Evolutionary conservation across 2,113 vertebrate species (phyloP), one percentile per base, ranked within the genome.

Genomic region (Mesoclemmys tuberculata): DNA sequence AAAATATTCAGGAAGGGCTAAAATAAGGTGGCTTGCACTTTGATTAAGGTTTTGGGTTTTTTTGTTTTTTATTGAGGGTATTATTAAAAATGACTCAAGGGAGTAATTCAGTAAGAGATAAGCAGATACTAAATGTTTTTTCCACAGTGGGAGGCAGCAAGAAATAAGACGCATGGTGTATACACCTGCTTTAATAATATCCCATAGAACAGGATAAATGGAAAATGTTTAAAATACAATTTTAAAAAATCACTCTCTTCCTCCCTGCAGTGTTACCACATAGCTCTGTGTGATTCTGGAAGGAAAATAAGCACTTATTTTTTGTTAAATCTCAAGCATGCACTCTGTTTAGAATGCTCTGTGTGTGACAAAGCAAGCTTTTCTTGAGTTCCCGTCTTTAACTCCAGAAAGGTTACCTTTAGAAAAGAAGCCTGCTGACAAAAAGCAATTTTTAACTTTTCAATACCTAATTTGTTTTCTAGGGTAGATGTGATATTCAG

Each of bases 21-120:
- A 95, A 96, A 96, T 3, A 85, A 96, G 92, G 84, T 94, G 35
- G 85, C 88, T 96, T 97, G 96, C 96, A 95, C 95, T 97, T 97
- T 96, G 87, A 95, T 93, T 97, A 96, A 95, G 71, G 13, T 82
- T 38, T 24, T n/a, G n/a, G n/a, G n/a, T 27, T 55, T 48, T 49
- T 87, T 55, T 90, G 75, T 4, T 88, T 38, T 19, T 82, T 56
- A 61, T 83, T 44, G 74, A 22, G 92, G 93, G 49, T 94, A 94
- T 90, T 94, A 91, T 83, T 88, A 84, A 91, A 93, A 95, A 82
- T 29, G 89, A 68, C 21, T 84, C 64, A 77, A 87, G 93, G 85
- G 61, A 84, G 13, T 89, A 92, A 95, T 89, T 95, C 90, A 90
- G 21, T 77, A 90, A 85, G 87, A 83, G 58, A 89, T 92, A 92